Percentiles rank a stretch among this genome's conserved stretches.
These are phyloP conservation scores for Tipula unca DNA, from an alignment of 2,888 invertebrate genomes.

Conservation along the genomic window DNA sequence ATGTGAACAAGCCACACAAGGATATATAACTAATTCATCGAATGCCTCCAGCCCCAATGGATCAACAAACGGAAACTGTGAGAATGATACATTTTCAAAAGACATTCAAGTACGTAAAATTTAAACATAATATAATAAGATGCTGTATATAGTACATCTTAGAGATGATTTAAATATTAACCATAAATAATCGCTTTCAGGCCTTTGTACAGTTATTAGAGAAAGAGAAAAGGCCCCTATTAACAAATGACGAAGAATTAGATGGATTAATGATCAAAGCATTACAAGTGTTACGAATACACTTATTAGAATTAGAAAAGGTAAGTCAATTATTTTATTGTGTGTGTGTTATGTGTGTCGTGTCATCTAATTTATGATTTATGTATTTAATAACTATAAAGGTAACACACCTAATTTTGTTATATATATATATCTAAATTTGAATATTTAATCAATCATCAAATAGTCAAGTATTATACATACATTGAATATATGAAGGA, in stretches of 20 bases:
- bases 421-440: neutral
- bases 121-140: neutral
- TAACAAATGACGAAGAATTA: slow-evolving; percentile 87
- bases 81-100: slow-evolving; percentile 29
- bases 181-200: slow-evolving; percentile 33
- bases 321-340: slow-evolving; percentile 20
- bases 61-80: slow-evolving; percentile 27
- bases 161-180: neutral
- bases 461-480: neutral
- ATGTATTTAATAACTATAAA: neutral
- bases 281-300: slow-evolving; percentile 85
- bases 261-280: slow-evolving; percentile 88
- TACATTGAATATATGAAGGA: neutral
- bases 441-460: neutral
- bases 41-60: slow-evolving; percentile 52
- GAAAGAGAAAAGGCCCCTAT: slow-evolving; percentile 73
- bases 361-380: neutral
- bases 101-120: slow-evolving; percentile 28
- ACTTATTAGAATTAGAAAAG: slow-evolving; percentile 85
- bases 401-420: neutral
- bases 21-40: slow-evolving; percentile 67
- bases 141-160: neutral
- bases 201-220: slow-evolving; percentile 88
- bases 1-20: slow-evolving; percentile 93
- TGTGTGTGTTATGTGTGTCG: neutral